A percentile compares a stretch with the other conserved stretches of the same genome.
These are phyloP conservation scores for Drosophila carrolli DNA, from an alignment of 1,140 invertebrate genomes.

Conservation along the genomic window DNA sequence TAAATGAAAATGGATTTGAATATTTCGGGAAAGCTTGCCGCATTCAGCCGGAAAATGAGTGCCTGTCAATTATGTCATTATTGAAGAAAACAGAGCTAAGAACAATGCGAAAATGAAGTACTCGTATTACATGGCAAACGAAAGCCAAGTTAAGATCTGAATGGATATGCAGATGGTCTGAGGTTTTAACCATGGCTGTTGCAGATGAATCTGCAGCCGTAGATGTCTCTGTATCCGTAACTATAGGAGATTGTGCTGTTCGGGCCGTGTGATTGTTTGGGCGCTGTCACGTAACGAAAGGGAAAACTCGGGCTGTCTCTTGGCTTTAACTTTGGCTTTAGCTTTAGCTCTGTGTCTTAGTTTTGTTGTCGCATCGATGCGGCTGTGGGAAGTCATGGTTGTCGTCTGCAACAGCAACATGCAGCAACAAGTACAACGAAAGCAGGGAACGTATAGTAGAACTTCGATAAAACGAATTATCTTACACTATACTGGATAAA, in stretches of 20 bases:
- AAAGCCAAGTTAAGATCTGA: constrained; percentile 55
- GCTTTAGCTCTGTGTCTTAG: constrained; percentile 25
- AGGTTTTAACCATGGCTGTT: constrained; percentile 13
- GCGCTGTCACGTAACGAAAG: constrained; percentile 71
- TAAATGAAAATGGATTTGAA: constrained; percentile 22
- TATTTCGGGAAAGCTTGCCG: constrained; percentile 56
- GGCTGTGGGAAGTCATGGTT: constrained; percentile 70
- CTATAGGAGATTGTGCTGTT: constrained; percentile 50
- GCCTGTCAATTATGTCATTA: constrained; percentile 69
- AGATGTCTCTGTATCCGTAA: constrained; percentile 28
- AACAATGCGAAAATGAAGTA: constrained; percentile 59
- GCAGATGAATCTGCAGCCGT: constrained; percentile 29
- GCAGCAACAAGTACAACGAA: constrained; percentile 16
- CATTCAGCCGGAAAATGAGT: constrained; percentile 64
- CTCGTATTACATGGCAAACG: constrained; percentile 8
- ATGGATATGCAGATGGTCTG: constrained; percentile 64
- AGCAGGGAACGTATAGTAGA: constrained; percentile 23
- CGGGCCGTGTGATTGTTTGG: constrained; percentile 62
- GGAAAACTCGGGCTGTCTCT: constrained; percentile 59
- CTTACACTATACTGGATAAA: neutral
- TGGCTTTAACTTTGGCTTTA: constrained; percentile 37
- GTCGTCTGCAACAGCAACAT: constrained; percentile 45
- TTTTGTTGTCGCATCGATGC: constrained; percentile 56
- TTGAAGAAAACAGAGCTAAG: constrained; percentile 46
- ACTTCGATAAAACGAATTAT: neutral